Base-by-base conservation (phyloP, 2,113 vertebrate species). In the Microtus oregoni region DNA sequence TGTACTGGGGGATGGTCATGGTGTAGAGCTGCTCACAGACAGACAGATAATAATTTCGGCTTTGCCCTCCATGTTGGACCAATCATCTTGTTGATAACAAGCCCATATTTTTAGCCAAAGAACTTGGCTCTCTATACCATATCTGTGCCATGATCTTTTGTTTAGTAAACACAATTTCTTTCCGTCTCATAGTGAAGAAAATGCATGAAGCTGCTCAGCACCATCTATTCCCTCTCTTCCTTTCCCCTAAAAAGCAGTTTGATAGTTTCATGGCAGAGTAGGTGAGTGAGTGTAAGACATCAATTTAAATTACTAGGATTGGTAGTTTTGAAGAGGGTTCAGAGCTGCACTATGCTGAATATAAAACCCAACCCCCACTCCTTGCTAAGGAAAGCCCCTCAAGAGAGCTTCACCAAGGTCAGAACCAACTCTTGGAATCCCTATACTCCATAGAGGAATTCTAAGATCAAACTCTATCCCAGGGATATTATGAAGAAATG, bases 231-330 rank as follows among this genome's bases (percentile, higher is more conserved):
- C 19, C 28, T 47, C 47, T 22, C 61, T 52, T 70, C 15, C 41
- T 73, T 15, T 91, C 52, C 67, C 55, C 28, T 28, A 35, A 44
- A 6, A 12, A 65, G 26, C 20, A 76, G 55, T 44, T 35, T 35
- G 63, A 73, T 22, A n/a, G n/a, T 7, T 38, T 63, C n/a, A 12
- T 41, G 22, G 30, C 9, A 11, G 8, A 19, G 17, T 3, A 65
- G 30, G 1, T 5, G 0, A 3, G 3, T 63, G 22, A 7, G 6
- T 26, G 10, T 2, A 52, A 63, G 26, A 68, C 75, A 20, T 15
- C 24, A 58, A 76, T 20, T 86, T 61, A 92, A 75, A 86, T 38
- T 3, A 24, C 15, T 13, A 85, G 5, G 0, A 44, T 22, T 58
- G 41, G 12, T 72, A 41, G 58, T 72, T n/a, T 68, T 65, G 35